Evolutionary conservation across 1,140 invertebrate genomes (phyloP).

Genomic region (Drosophila orena): DNA sequence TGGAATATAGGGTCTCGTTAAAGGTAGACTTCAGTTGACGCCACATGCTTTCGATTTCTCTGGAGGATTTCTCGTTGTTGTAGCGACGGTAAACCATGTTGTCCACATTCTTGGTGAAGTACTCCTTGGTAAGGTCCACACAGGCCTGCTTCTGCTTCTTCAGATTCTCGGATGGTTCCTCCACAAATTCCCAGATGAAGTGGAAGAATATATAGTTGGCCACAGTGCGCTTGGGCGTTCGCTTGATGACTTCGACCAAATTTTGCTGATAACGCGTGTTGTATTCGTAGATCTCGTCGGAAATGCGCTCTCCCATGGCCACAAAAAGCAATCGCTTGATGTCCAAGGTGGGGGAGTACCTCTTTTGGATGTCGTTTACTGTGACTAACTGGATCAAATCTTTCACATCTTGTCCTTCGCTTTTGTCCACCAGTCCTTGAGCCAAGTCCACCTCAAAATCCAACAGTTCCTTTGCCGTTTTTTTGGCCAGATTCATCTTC

Average conservation of each 20-base stretch:
- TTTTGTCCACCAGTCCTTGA: conserved; percentile 19
- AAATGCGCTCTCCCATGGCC: conserved; percentile 33
- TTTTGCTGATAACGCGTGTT: conserved; percentile 55
- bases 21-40: conserved; percentile 58
- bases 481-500: conserved; percentile 11
- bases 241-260: conserved; percentile 36
- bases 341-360: conserved; percentile 19
- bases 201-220: conserved; percentile 68
- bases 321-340: conserved; percentile 39
- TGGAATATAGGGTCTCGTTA: conserved; percentile 38
- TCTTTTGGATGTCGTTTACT: too few relatives aligned
- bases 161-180: not conserved
- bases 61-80: conserved; percentile 47
- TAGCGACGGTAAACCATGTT: conserved; percentile 72
- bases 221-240: conserved; percentile 44
- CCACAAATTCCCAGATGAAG: conserved; percentile 37
- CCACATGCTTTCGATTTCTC: conserved; percentile 65
- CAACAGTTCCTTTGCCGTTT: conserved; percentile 58
- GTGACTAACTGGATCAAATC: too few relatives aligned
- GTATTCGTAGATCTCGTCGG: conserved; percentile 51
- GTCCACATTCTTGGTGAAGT: conserved; percentile 67
- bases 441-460: conserved; percentile 70
- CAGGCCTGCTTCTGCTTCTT: conserved; percentile 13
- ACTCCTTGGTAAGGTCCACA: conserved; percentile 43
- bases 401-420: too few relatives aligned